Conservation (phyloP, 2,888 invertebrate species). For the Thymelicus sylvestris region DNA sequence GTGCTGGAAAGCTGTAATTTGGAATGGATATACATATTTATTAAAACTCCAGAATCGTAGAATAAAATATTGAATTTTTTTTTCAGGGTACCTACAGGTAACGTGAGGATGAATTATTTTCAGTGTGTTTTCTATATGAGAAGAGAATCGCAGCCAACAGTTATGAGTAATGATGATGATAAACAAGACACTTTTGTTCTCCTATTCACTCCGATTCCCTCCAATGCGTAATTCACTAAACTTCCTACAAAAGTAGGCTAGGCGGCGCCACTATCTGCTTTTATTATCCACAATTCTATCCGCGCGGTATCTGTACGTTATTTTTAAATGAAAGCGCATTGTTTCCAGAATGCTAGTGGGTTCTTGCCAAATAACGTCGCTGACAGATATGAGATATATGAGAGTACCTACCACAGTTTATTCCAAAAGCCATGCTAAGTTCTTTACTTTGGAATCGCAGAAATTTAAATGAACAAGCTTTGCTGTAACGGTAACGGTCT, state of each 20-base stretch:
- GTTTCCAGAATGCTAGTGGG: conserved; percentile 26
- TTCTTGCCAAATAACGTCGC: conserved; percentile 30
- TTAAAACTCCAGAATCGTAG: no score
- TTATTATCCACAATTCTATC: conserved; percentile 26
- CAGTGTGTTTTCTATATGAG: no score
- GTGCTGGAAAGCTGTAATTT: no score
- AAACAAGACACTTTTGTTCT: no score
- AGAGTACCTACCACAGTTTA: conserved; percentile 5
- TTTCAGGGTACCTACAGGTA: no score
- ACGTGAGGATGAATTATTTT: no score
- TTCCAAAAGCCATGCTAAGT: conserved; percentile 24
- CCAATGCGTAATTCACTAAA: not conserved
- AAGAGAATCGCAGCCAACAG: no score
- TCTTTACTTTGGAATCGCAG: conserved; percentile 29
- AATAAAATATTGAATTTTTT: no score
- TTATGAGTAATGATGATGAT: no score
- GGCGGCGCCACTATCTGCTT: conserved; percentile 14
- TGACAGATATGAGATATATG: conserved; percentile 32
- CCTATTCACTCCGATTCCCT: no score
- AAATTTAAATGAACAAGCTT: conserved; percentile 29
- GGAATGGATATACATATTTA: no score
- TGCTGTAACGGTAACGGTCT: conserved; percentile 6
- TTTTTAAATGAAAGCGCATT: conserved; percentile 32
- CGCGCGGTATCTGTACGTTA: conserved; percentile 16
- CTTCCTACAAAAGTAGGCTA: conserved; percentile 1